Conservation (phyloP, 2,113 vertebrate genomes). For the Passerina amoena region DNA sequence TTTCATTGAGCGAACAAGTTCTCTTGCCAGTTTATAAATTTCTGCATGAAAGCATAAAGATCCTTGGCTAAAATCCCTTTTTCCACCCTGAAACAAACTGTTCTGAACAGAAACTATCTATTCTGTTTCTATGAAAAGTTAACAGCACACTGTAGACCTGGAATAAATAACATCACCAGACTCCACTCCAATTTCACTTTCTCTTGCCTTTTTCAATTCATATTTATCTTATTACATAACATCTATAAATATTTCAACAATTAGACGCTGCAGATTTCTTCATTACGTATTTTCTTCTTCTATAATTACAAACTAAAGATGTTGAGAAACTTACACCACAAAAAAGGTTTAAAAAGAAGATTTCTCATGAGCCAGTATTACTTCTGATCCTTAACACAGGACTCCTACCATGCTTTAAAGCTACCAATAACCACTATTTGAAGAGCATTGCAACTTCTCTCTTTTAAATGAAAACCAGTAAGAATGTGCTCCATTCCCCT, state of each 20-base stretch:
- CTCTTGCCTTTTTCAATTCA: background rate
- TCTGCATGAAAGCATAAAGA: slow-evolving; percentile 26
- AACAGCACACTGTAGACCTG: background rate
- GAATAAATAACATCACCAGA: slow-evolving; percentile 10
- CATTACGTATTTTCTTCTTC: background rate
- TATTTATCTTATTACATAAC: background rate
- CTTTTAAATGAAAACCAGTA: background rate
- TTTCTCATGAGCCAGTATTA: background rate
- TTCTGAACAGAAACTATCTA: slow-evolving; percentile 47
- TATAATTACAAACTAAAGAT: background rate
- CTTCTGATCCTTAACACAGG: background rate
- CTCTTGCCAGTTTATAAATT: slow-evolving; percentile 36
- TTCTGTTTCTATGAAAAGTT: slow-evolving; percentile 25
- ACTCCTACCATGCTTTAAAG: background rate
- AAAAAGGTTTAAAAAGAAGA: background rate
- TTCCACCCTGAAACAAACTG: slow-evolving; percentile 40
- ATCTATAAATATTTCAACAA: background rate
- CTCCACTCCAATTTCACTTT: background rate
- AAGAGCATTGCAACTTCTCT: background rate
- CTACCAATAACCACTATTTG: background rate
- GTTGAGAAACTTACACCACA: background rate
- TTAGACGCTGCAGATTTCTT: background rate
- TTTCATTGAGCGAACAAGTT: background rate
- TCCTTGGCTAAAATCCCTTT: slow-evolving; percentile 45
- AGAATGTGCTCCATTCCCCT: background rate